Evolutionary conservation across 2,797 vertebrate genomes (phyloP).

Genomic region (Tauraco hartlaubi): DNA sequence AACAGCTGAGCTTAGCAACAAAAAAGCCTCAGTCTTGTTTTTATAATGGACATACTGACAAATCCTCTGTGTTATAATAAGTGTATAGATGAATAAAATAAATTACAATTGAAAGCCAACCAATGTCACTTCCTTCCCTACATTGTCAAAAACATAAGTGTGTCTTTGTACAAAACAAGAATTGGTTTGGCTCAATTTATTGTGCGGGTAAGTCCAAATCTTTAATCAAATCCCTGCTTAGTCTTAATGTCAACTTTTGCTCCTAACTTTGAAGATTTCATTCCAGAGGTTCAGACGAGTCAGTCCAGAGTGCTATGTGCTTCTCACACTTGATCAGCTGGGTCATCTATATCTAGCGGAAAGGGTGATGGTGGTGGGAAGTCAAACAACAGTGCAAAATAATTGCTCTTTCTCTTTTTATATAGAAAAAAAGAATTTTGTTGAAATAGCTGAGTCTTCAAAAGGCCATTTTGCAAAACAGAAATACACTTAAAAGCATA

Average conservation of each 20-base stretch:
- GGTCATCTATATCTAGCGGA: conserved; percentile 48
- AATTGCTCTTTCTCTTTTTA: conserved; percentile 73
- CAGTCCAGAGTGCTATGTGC: neutral
- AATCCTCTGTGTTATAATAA: conserved; percentile 42
- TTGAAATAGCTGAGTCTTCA: conserved; percentile 75
- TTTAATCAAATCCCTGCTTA: conserved; percentile 55
- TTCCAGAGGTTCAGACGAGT: conserved; percentile 42
- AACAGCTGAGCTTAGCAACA: conserved; percentile 18
- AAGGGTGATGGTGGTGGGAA: neutral
- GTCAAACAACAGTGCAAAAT: conserved; percentile 74
- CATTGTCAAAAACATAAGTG: neutral
- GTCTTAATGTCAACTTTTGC: conserved; percentile 37
- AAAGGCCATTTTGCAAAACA: conserved; percentile 76
- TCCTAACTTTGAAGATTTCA: conserved; percentile 58
- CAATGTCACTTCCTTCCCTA: conserved; percentile 16
- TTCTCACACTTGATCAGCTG: conserved; percentile 70
- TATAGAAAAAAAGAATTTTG: conserved; percentile 72
- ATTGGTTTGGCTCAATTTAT: conserved; percentile 21
- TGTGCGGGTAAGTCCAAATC: conserved; percentile 36
- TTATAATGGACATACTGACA: conserved; percentile 31
- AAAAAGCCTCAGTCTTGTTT: neutral
- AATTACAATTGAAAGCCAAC: conserved; percentile 29
- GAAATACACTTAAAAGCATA: conserved; percentile 81
- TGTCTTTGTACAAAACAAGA: conserved; percentile 33
- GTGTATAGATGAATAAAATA: neutral